These are phyloP conservation scores for Gnathonemus longibarbis DNA, from an alignment of 2,113 vertebrate genomes.

Conservation along the genomic window DNA sequence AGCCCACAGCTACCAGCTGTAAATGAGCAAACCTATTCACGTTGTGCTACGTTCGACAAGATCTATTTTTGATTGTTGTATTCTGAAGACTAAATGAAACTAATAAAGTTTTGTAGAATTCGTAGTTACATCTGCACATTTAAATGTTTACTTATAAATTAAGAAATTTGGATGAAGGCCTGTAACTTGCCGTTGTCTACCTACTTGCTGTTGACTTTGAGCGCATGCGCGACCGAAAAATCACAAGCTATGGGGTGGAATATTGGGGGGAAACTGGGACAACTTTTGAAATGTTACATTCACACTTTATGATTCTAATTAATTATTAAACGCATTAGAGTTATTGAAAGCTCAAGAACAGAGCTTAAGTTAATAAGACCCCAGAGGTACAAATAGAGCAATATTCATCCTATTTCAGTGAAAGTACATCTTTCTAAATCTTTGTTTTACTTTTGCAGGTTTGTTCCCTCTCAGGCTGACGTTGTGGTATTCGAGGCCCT, in stretches of 20 bases:
- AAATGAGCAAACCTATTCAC: neutral
- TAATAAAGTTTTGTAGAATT: neutral
- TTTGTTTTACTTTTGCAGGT: slow-evolving; percentile 52
- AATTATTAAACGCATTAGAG: neutral
- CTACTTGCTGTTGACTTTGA: neutral
- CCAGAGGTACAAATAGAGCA: neutral
- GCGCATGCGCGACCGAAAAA: neutral
- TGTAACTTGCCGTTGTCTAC: neutral
- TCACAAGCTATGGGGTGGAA: neutral
- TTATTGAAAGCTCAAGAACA: neutral
- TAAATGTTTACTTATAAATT: neutral
- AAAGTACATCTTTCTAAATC: neutral
- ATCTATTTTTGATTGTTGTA: neutral
- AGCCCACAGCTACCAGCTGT: neutral
- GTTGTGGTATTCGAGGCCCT: slow-evolving; percentile 83
- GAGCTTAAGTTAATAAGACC: neutral
- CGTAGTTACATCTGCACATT: neutral
- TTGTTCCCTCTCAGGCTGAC: slow-evolving; percentile 89
- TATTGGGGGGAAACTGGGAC: neutral
- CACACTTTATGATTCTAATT: neutral
- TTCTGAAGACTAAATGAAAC: neutral
- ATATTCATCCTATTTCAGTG: neutral
- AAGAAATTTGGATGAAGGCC: neutral
- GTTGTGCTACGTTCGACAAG: neutral
- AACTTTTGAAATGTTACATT: neutral